Evolutionary conservation across 1,140 invertebrate species (phyloP).

Genomic region (Heliconius himera): DNA sequence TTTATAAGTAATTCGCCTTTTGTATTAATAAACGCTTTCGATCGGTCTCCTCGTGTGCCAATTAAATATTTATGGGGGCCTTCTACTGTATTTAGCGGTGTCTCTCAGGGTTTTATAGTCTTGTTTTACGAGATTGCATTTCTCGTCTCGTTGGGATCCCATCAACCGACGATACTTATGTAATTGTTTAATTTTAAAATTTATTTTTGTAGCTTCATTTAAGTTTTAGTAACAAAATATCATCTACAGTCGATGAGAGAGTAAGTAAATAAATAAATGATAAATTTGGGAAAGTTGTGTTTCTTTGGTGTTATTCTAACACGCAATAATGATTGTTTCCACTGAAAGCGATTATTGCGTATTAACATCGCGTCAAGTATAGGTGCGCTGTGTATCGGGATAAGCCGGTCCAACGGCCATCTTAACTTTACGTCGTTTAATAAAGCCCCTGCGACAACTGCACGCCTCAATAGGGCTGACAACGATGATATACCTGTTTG

Average conservation of each 20-base stretch:
- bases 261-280: not conserved
- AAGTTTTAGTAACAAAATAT: slow-evolving; percentile 25
- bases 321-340: slow-evolving; percentile 7
- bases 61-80: slow-evolving; percentile 69
- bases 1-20: slow-evolving; percentile 72
- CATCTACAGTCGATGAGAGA: slow-evolving; percentile 13
- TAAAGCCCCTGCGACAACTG: slow-evolving; percentile 75
- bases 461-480: slow-evolving; percentile 67
- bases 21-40: slow-evolving; percentile 74
- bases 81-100: slow-evolving; percentile 52
- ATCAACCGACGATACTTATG: slow-evolving; percentile 28
- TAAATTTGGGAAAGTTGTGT: not conserved
- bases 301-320: slow-evolving; percentile 31
- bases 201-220: slow-evolving; percentile 30
- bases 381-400: slow-evolving; percentile 68
- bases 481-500: slow-evolving; percentile 45
- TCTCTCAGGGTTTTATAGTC: slow-evolving; percentile 46
- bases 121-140: slow-evolving; percentile 40
- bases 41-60: slow-evolving; percentile 66
- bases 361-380: slow-evolving; percentile 58
- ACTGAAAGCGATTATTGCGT: slow-evolving; percentile 36
- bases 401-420: slow-evolving; percentile 78
- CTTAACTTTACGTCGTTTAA: slow-evolving; percentile 76
- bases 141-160: slow-evolving; percentile 22
- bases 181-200: slow-evolving; percentile 34